Conservation (phyloP, 2,797 vertebrate genomes). For the Alcedo quadribrachys region DNA sequence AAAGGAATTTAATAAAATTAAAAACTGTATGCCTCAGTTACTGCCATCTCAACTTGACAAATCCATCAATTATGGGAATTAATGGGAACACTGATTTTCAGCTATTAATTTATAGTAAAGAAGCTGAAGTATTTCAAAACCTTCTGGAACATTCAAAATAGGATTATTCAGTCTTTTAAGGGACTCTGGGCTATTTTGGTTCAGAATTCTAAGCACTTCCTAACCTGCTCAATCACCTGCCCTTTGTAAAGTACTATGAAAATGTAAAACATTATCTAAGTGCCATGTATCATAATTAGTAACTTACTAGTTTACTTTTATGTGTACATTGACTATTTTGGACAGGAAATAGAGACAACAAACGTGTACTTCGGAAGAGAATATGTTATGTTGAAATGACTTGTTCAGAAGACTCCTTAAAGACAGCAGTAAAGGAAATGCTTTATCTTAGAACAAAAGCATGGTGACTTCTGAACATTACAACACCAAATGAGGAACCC, state of each 20-base stretch:
- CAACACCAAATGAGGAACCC: conserved; percentile 81
- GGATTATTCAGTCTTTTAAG: conserved; percentile 28
- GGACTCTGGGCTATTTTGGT: neutral
- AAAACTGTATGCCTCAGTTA: neutral
- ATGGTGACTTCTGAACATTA: conserved; percentile 78
- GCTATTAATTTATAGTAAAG: conserved; percentile 19
- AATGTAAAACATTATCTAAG: neutral
- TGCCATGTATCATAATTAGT: neutral
- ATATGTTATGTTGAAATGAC: conserved; percentile 65
- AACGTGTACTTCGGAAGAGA: conserved; percentile 38
- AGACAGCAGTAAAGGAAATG: conserved; percentile 55
- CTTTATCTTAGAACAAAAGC: conserved; percentile 70
- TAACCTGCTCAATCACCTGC: neutral
- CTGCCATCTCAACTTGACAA: neutral
- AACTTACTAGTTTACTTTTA: conserved; percentile 32
- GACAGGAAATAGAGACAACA: conserved; percentile 66
- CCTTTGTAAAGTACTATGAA: neutral
- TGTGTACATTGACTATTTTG: conserved; percentile 58
- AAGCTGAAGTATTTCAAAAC: conserved; percentile 8
- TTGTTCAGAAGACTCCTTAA: conserved; percentile 63
- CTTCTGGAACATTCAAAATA: conserved; percentile 13
- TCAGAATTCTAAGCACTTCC: neutral
- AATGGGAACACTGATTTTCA: neutral
- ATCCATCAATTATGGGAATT: neutral
- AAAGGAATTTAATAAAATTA: neutral